phyloP scores from a whole-genome alignment of 1,140 invertebrate species.

The Psix sp. region DNA sequence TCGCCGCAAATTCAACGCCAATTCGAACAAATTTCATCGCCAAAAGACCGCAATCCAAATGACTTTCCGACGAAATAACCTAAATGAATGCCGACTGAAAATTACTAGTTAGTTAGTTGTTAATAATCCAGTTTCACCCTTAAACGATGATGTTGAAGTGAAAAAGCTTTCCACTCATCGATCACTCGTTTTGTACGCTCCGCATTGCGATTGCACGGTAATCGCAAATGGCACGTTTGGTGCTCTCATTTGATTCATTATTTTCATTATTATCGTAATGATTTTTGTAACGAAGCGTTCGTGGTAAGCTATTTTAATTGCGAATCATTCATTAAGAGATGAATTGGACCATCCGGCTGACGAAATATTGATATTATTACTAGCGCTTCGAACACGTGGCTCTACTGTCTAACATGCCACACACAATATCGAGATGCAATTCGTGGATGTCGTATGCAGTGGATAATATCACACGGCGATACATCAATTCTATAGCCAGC shows the following conservation, averaged over 20 bases:
- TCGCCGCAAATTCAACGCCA: constrained; percentile 35
- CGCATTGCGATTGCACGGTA: no score
- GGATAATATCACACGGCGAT: constrained; percentile 38
- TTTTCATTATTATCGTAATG: no score
- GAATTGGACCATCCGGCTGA: no score
- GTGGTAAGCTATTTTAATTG: no score
- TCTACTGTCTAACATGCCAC: neutral
- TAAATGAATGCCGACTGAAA: constrained; percentile 41
- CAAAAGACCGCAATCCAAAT: constrained; percentile 43
- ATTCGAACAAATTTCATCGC: constrained; percentile 39
- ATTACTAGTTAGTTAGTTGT: constrained; percentile 47
- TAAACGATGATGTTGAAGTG: constrained; percentile 14
- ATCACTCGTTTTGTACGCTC: no score
- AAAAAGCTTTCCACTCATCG: neutral
- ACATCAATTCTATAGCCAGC: constrained; percentile 63
- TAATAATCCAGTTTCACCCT: constrained; percentile 35
- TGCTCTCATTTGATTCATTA: no score
- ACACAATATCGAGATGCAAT: neutral
- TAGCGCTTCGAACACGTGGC: neutral
- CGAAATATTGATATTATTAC: neutral
- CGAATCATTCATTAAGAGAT: no score
- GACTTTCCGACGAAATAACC: constrained; percentile 45
- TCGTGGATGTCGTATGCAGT: constrained; percentile 14
- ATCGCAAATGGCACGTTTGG: no score
- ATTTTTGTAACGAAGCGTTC: no score